These are phyloP conservation scores for Euplexia lucipara DNA, from an alignment of 2,888 invertebrate species.

Conservation along the genomic window DNA sequence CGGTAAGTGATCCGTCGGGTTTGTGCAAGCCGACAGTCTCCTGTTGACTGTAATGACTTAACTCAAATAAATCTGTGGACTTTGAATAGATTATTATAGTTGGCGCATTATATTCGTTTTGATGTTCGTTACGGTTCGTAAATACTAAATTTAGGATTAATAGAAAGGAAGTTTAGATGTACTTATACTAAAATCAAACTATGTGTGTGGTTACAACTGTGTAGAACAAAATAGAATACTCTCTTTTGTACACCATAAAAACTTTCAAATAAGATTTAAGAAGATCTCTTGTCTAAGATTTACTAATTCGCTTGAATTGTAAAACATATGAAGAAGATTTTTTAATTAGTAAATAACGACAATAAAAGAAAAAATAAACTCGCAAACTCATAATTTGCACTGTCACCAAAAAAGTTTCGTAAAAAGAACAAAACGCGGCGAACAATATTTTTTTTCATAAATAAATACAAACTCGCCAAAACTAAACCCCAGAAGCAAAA, in stretches of 20 bases:
- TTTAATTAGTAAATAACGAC: background rate
- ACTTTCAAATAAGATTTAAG: too few relatives aligned
- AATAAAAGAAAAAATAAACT: background rate
- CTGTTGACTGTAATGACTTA: conserved; percentile 83
- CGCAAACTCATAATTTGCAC: background rate
- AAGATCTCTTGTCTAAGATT: too few relatives aligned
- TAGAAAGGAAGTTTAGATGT: conserved; percentile 2
- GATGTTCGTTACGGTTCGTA: conserved; percentile 49
- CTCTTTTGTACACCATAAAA: too few relatives aligned
- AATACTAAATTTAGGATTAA: conserved; percentile 61
- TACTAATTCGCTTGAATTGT: background rate
- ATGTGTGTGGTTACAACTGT: too few relatives aligned
- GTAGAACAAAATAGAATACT: too few relatives aligned
- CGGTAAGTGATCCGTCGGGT: conserved; percentile 84
- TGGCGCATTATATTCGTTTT: conserved; percentile 49
- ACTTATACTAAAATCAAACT: background rate
- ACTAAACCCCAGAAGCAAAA: conserved; percentile 67
- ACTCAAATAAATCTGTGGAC: conserved; percentile 79
- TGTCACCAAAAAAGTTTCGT: background rate
- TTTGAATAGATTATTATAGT: conserved; percentile 79
- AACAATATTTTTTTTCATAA: background rate
- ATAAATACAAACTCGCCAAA: conserved; percentile 10
- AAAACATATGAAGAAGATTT: background rate
- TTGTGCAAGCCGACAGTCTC: conserved; percentile 83
- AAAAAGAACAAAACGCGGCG: background rate